Base-by-base conservation (phyloP, 1,140 invertebrate genomes). In the Anastatus disparis region DNA sequence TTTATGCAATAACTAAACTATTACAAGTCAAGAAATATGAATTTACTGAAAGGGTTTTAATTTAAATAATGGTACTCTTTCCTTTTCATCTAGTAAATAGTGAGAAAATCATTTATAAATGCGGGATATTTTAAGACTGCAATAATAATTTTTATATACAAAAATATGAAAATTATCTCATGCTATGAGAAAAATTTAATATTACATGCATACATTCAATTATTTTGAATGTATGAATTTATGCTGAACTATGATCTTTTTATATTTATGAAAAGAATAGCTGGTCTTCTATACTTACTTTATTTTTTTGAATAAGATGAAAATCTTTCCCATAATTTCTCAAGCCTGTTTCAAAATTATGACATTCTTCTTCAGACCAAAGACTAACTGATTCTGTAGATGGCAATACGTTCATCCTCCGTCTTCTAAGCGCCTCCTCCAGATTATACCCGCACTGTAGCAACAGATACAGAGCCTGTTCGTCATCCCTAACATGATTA, bases 311-410 rank as follows among this genome's bases (percentile, higher is more conserved):
- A 79, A 99, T 98, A 70, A 93, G 87, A 85, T 96, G 94, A 85
- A 99, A 99, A 86, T 99, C 95, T 87, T 99, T 99, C 44, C 97
- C 97, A 83, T 95, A 97, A 64, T 90, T 90, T 79, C 96, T 89
- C 2, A 99, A 88, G 58, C 96, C 97, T 80, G 93, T 93, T 88
- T 99, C 97, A 88, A 99, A 99, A 87, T 97, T 97, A 71, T 94
- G 89, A 87, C 97, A 98, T 82, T 99, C 97, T 84, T 98, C 97
- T 83, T 98, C 97, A 17, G 96, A 98, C 97, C 97, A 99, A 4
- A 97, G 87, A 80, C 93, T 94, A 83, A 93, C 91, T 0, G 91
- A 90, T 71, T 93, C 91, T 42, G 90, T 89, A 3, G 90, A 87
- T 1, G 92, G 90, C 22, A 93, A 86, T 17, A 90, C 89, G 79